Conservation (phyloP, 1,140 invertebrate species). For the Drosophila tani region DNA sequence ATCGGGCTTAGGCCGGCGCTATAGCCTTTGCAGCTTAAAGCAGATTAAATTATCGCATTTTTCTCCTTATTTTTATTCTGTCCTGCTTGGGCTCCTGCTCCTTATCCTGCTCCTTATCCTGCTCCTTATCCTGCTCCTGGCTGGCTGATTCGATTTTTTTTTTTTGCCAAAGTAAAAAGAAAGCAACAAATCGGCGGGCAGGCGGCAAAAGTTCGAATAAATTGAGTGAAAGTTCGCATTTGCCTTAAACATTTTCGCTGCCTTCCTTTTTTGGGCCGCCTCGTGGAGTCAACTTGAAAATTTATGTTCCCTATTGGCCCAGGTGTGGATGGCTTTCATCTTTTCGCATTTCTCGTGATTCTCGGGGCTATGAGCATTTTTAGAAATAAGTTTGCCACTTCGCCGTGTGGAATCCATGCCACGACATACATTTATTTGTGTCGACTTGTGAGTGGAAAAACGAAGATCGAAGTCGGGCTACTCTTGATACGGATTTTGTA, state of each 20-base stretch:
- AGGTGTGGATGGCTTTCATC: conserved; percentile 32
- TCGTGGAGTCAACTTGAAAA: conserved; percentile 29
- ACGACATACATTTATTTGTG: neutral
- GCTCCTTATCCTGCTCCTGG: neutral
- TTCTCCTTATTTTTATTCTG: conserved; percentile 31
- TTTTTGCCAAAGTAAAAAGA: conserved; percentile 15
- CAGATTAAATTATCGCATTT: conserved; percentile 64
- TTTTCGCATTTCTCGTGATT: conserved; percentile 1
- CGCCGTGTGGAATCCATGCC: neutral
- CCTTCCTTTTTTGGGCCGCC: conserved; percentile 7
- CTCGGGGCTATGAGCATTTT: neutral
- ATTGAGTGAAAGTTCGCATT: conserved; percentile 60
- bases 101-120: neutral
- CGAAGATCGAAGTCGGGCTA: conserved; percentile 1
- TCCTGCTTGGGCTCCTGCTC: neutral
- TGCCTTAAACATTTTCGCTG: conserved; percentile 35
- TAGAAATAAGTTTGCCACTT: conserved; percentile 6
- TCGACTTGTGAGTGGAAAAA: no score
- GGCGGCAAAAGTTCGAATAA: conserved; percentile 58
- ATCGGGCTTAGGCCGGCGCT: neutral
- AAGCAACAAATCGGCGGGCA: conserved; percentile 32
- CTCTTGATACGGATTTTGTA: no score
- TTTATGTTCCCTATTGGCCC: conserved; percentile 35
- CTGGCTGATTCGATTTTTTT: conserved; percentile 50
- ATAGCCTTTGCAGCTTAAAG: conserved; percentile 36